Evolutionary conservation across 1,140 invertebrate species (phyloP).

Genomic region (Hylaeus volcanicus): DNA sequence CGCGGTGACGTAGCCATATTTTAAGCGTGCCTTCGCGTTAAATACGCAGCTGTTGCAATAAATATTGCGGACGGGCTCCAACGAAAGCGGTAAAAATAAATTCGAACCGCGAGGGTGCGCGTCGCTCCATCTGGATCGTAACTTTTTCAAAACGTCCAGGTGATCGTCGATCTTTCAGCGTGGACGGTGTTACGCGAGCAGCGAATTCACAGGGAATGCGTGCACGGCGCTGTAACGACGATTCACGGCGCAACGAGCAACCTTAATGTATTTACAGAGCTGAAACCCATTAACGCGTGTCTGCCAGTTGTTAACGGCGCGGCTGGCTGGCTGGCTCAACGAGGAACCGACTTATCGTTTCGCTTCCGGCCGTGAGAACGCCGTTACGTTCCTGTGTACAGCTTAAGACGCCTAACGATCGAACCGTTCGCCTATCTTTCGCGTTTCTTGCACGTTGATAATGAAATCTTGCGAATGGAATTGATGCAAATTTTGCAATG

Average conservation of each 20-base stretch:
- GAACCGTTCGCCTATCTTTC: conserved; percentile 13
- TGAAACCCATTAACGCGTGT: conserved; percentile 72
- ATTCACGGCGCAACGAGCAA: conserved; percentile 64
- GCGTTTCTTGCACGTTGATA: conserved; percentile 17
- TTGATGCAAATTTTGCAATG: too few species aligned
- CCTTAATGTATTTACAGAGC: conserved; percentile 74
- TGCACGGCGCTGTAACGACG: conserved; percentile 51
- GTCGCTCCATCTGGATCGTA: background rate
- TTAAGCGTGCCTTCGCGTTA: background rate
- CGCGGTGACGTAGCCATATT: background rate
- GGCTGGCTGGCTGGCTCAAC: conserved; percentile 44
- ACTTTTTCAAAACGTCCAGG: background rate
- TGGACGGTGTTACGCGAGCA: background rate
- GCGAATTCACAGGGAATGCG: conserved; percentile 34
- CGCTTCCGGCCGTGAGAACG: conserved; percentile 61
- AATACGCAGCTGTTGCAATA: background rate
- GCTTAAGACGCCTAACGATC: conserved; percentile 42
- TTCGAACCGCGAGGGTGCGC: background rate
- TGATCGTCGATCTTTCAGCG: background rate
- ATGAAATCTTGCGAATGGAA: too few species aligned
- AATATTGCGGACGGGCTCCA: background rate
- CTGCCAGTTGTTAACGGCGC: conserved; percentile 66
- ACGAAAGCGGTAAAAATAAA: background rate
- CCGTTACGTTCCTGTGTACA: conserved; percentile 31
- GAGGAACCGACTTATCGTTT: conserved; percentile 57